A percentile compares a stretch with the other conserved stretches of the same genome.
Evolutionary conservation across 2,888 invertebrate species (phyloP).

Genomic region (Marasmarcha lunaedactyla): DNA sequence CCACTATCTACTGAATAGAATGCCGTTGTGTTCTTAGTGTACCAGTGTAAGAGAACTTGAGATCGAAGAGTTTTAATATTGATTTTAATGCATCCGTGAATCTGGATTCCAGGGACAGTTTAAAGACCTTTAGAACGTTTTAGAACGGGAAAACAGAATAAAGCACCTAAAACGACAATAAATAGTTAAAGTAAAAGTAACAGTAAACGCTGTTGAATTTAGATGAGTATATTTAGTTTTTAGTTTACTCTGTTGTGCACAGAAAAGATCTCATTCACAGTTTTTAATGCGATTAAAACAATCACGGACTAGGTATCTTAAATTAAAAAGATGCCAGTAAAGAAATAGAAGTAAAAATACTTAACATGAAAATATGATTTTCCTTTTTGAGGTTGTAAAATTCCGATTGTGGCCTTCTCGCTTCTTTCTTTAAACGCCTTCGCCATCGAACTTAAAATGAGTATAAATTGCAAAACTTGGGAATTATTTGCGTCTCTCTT

Average conservation of each 20-base stretch:
- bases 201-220: constrained; percentile 56
- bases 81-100: background rate
- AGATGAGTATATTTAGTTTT: constrained; percentile 58
- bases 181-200: constrained; percentile 42
- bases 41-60: background rate
- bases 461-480: constrained; percentile 59
- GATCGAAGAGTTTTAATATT: background rate
- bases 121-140: constrained; percentile 12
- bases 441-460: constrained; percentile 48
- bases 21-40: constrained; percentile 23
- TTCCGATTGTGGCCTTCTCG: constrained; percentile 15
- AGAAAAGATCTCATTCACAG: constrained; percentile 60
- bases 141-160: constrained; percentile 32
- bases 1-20: constrained; percentile 34
- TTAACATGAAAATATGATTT: too few species aligned
- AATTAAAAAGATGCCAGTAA: too few species aligned
- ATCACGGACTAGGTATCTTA: too few species aligned
- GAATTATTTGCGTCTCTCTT: constrained; percentile 51
- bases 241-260: constrained; percentile 50
- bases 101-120: background rate
- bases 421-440: constrained; percentile 32
- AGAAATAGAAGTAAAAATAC: too few species aligned
- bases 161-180: constrained; percentile 39
- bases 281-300: too few species aligned
- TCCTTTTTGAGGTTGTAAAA: background rate